Evolutionary conservation across 2,113 vertebrate species (phyloP), one percentile per base, ranked within the genome.

Genomic region (Prionailurus bengalensis): DNA sequence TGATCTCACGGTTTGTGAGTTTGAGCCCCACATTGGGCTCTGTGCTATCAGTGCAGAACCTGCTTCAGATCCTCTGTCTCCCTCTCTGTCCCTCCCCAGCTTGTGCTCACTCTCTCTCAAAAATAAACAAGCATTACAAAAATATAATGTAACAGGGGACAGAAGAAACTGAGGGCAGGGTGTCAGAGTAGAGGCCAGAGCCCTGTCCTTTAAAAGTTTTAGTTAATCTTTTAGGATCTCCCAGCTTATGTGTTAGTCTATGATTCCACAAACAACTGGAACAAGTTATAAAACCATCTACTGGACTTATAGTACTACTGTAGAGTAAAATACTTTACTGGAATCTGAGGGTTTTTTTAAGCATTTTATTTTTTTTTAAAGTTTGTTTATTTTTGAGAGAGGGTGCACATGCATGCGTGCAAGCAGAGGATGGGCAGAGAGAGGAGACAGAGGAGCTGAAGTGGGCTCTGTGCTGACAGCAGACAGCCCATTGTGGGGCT

Each of bases 241-340:
- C 45, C 17, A 55, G 21, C 16, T 17, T 80, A 15, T 65, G 48
- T 85, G n/a, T 92, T 66, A 58, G 31, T 74, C 51, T 78, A 87
- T 19, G 14, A 89, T 95, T 87, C 53, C 65, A 81, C 15, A 71
- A 42, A 80, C 78, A 89, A 92, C 25, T 80, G 36, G 45, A 73
- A 70, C 21, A 71, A 82, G 27, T 63, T 87, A 93, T 81, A 68
- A 87, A 95, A 58, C 71, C 51, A 78, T 48, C 12, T 94, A 74
- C 0, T 19, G 23, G 31, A 79, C 31, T 76, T 79, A 91, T 0
- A 29, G 42, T 84, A 84, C 88, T 83, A 70, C 36, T n/a, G 27
- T 33, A 79, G 3, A 88, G 61, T 31, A 82, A 94, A 70, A 33
- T 84, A 66, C 39, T 89, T 95, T 42, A 76, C 71, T 42, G 81